Conservation (phyloP, 2,888 invertebrate genomes). For the Salticus scenicus region DNA sequence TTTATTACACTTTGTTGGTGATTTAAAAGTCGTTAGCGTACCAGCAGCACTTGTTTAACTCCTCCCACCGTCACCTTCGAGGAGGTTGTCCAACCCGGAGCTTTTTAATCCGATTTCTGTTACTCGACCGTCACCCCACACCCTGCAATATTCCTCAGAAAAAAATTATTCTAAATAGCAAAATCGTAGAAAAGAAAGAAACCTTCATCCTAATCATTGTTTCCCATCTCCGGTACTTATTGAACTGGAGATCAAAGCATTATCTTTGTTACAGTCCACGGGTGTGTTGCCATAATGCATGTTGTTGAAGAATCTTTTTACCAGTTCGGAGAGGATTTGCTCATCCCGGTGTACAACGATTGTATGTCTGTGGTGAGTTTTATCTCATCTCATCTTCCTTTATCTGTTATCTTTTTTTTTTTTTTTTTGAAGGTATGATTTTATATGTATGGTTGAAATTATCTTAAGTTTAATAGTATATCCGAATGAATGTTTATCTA, state of each 20-base stretch:
- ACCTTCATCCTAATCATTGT: background rate
- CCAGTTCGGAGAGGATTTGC: constrained; percentile 4
- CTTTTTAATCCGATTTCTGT: background rate
- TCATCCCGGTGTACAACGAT: background rate
- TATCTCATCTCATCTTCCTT: too few relatives aligned
- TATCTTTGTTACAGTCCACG: background rate
- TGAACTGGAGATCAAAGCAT: background rate
- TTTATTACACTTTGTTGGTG: background rate
- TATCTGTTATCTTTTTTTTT: too few relatives aligned
- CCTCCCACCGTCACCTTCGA: background rate
- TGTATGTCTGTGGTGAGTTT: background rate
- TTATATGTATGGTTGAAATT: too few relatives aligned
- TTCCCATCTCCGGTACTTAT: background rate
- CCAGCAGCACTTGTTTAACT: background rate
- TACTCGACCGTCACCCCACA: background rate
- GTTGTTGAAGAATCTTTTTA: background rate
- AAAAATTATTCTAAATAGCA: background rate
- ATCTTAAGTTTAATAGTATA: too few relatives aligned
- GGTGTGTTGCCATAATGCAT: background rate
- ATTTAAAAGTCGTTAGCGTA: constrained; percentile 6
- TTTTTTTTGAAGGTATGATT: too few relatives aligned
- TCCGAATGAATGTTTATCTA: too few relatives aligned
- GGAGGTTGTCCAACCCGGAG: background rate
- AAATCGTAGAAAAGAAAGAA: too few relatives aligned
- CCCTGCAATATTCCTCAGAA: constrained; percentile 1